Conservation (phyloP, 2,113 vertebrate species). For the Python bivittatus region DNA sequence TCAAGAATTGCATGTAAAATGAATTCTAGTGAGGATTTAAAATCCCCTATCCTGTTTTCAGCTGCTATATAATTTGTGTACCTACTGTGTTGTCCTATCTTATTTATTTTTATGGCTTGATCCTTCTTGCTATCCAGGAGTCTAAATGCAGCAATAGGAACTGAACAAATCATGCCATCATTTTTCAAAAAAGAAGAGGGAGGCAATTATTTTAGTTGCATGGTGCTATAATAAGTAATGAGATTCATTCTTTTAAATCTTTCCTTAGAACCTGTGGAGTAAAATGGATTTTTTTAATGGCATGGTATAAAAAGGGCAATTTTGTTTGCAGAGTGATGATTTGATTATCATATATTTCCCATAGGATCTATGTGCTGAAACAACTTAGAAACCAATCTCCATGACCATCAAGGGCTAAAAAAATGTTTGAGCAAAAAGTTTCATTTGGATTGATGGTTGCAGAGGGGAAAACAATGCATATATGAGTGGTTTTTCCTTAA, state of each 20-base stretch:
- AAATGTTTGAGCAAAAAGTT: background rate
- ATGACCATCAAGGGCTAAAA: background rate
- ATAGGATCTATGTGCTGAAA: conserved; percentile 23
- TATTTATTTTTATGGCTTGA: conserved; percentile 11
- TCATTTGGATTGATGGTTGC: background rate
- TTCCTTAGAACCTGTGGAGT: conserved; percentile 47
- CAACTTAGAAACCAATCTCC: background rate
- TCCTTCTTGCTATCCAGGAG: conserved; percentile 22
- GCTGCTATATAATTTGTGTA: conserved; percentile 2
- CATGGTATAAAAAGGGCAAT: conserved; percentile 41
- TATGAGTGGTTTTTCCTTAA: background rate
- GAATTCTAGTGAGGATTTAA: background rate
- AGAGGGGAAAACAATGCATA: background rate
- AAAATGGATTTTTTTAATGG: conserved; percentile 51
- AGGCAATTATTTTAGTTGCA: conserved; percentile 53
- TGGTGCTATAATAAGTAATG: conserved; percentile 56
- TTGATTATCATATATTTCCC: conserved; percentile 44
- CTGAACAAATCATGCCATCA: conserved; percentile 35
- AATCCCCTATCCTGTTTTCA: conserved; percentile 3
- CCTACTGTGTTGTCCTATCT: background rate
- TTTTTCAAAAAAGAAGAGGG: conserved; percentile 48
- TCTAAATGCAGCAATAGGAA: conserved; percentile 39
- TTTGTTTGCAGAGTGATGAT: conserved; percentile 54
- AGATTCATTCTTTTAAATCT: conserved; percentile 51
- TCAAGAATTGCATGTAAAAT: background rate